phyloP scores from a whole-genome alignment of 2,797 vertebrate genomes.

The Myiothlypis chrysogaster region DNA sequence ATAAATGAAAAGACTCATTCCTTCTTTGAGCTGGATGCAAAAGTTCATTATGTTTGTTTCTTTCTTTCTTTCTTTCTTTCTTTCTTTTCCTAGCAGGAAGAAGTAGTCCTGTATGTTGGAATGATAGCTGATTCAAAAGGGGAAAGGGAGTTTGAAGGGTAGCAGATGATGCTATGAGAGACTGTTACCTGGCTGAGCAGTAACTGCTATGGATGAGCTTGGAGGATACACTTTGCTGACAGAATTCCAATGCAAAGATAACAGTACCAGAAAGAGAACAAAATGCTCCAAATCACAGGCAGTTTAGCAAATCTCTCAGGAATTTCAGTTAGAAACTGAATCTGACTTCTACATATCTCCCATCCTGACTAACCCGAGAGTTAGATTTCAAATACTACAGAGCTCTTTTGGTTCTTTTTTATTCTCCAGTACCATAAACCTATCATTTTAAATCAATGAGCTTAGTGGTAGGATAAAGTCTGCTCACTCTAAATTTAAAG shows the following conservation, averaged over 20 bases:
- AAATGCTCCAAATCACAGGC: not conserved
- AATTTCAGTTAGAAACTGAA: not conserved
- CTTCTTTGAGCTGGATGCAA: not conserved
- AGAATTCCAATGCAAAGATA: constrained; percentile 7
- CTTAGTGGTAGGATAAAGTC: not conserved
- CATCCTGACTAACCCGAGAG: not conserved
- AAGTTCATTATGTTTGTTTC: not conserved
- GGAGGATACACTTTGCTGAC: not conserved
- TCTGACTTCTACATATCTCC: not conserved
- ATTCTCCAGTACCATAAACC: not conserved
- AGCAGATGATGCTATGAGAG: not conserved
- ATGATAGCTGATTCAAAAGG: not conserved
- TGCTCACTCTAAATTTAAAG: not conserved
- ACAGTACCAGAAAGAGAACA: not conserved
- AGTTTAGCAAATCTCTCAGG: not conserved
- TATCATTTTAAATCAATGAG: not conserved
- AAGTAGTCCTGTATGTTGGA: not conserved
- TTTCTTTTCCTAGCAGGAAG: not conserved
- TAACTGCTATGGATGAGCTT: not conserved
- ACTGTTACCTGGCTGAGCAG: not conserved
- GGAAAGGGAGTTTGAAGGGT: not conserved
- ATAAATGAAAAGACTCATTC: not conserved
- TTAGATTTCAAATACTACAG: not conserved
- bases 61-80: not conserved
- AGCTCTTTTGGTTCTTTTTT: not conserved